Base-by-base conservation (phyloP, 2,797 vertebrate genomes). In the Pitangus sulphuratus region DNA sequence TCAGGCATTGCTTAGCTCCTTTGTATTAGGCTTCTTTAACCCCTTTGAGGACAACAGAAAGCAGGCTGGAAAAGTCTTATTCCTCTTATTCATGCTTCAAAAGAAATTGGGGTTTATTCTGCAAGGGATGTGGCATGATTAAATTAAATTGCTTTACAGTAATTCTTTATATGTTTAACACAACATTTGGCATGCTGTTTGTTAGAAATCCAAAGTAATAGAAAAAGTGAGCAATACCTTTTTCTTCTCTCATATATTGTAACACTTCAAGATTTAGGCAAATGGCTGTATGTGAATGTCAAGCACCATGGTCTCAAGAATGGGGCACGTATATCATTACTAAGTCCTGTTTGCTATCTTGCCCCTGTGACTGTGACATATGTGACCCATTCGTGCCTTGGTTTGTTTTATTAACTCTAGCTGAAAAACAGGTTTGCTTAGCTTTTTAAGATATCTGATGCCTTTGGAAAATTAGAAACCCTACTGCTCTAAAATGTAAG, bases 1-100 rank as follows among this genome's bases (percentile, higher is more conserved):
- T 97, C 97, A 96, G 95, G 48, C 95, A 95, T 98, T 97, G 97
- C 96, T 96, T 96, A 94, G 96, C 97, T 98, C 70, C 86, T 97
- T 92, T 95, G 91, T 92, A 91, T 70, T 90, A 35, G 62, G 71
- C 85, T 97, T 83, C 44, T 51, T 98, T 98, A 98, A 98, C 97
- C 95, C 97, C 66, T 97, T 92, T 65, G 69, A 84, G 76, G 90
- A 26, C 15, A 57, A 86, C 48, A 37, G 70, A 37, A 81, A 83
- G 53, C 78, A 65, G 12, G 18, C 64, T 58, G 56, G 50, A 68
- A 66, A 79, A 74, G 4, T n/a, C 40, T 75, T 51, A 56, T 56
- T 91, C 68, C 64, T 89, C 56, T 60, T 76, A 50, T 28, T 65
- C 76, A 25, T 45, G 13, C 20, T 77, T 84, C 31, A 6, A 47